These are phyloP conservation scores for Brachirus orientalis DNA, from an alignment of 2,113 vertebrate genomes.

Conservation along the genomic window DNA sequence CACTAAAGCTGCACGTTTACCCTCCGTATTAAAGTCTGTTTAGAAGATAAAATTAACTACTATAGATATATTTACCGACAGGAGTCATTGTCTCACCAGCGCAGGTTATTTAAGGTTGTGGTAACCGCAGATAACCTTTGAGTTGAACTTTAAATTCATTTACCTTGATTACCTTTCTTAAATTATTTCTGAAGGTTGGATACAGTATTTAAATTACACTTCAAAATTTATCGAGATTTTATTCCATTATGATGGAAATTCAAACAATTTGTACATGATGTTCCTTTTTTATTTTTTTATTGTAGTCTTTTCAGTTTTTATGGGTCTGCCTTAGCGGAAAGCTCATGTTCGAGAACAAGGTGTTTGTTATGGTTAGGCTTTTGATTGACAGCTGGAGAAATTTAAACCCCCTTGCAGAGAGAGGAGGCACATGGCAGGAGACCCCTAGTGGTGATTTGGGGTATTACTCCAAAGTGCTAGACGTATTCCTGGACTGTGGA, in stretches of 20 bases:
- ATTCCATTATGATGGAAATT: too few relatives aligned
- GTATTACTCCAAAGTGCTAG: slow-evolving; percentile 51
- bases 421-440: slow-evolving; percentile 69
- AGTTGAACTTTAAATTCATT: slow-evolving; percentile 21
- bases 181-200: neutral
- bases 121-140: neutral
- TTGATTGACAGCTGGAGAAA: slow-evolving; percentile 77
- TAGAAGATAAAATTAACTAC: neutral
- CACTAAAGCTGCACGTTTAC: neutral
- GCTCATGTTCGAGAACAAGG: slow-evolving; percentile 33
- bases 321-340: neutral
- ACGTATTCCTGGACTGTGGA: neutral
- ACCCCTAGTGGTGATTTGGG: slow-evolving; percentile 61
- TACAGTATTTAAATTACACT: too few relatives aligned
- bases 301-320: neutral
- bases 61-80: neutral
- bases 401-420: slow-evolving; percentile 75
- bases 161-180: neutral
- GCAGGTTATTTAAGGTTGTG: slow-evolving; percentile 47
- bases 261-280: neutral
- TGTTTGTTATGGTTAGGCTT: slow-evolving; percentile 63
- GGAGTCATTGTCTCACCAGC: neutral
- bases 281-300: neutral
- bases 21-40: neutral
- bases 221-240: too few relatives aligned